Evolutionary conservation across 35 echinoderm and acorn worm genomes (phyloP).

Genomic region (Lytechinus pictus): DNA sequence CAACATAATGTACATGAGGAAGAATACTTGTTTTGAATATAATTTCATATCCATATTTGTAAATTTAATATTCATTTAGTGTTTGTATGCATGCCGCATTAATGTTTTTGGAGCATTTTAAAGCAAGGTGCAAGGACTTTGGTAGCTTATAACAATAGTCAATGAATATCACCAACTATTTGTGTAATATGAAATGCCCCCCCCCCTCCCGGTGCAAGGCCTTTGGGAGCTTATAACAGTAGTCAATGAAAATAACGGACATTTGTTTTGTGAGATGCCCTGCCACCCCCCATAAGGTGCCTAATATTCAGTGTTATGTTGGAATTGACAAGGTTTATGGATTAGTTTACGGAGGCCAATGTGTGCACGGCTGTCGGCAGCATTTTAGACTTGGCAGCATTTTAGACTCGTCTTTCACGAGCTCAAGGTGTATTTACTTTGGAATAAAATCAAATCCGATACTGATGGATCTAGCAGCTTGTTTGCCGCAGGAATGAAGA

Average conservation of each 20-base stretch:
- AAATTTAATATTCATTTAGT: background rate
- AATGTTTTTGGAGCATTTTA: background rate
- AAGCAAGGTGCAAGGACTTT: too few relatives aligned
- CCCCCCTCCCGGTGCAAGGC: too few relatives aligned
- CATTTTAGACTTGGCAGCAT: background rate
- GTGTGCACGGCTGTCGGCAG: background rate
- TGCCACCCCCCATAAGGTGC: too few relatives aligned
- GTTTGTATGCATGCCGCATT: background rate
- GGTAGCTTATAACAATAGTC: too few relatives aligned
- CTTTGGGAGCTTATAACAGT: too few relatives aligned
- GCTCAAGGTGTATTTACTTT: background rate
- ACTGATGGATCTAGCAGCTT: background rate
- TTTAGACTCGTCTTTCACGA: background rate
- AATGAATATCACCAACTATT: too few relatives aligned
- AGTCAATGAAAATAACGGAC: too few relatives aligned
- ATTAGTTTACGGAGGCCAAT: background rate
- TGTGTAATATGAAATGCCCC: too few relatives aligned
- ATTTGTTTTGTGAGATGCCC: too few relatives aligned
- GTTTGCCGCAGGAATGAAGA: background rate
- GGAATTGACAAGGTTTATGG: background rate
- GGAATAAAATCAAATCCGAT: background rate
- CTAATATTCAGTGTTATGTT: background rate
- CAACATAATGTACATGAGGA: background rate
- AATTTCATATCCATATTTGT: background rate
- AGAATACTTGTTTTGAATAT: background rate